Evolutionary conservation across 2,797 vertebrate species (phyloP), one percentile per base, ranked within the genome.

Genomic region (Coccyzus lansbergi): DNA sequence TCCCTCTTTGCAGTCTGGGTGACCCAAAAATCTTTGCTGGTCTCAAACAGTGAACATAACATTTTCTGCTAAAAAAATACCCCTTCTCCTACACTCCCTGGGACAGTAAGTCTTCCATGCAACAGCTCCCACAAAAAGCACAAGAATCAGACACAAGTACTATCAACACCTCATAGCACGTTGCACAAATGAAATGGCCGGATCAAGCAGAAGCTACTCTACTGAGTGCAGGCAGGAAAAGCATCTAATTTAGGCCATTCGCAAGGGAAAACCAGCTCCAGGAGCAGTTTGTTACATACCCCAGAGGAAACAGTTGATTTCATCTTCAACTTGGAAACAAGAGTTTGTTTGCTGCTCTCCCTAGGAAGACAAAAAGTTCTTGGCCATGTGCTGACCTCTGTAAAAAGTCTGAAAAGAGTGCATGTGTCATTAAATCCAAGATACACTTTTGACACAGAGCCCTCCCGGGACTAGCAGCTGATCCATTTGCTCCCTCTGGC

Each of bases 401-500:
- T 77, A 64, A 44, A 53, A 92, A 87, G 58, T 71, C 86, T 77
- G 83, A 62, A 33, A 68, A 92, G 68, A 85, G 64, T 77, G 84
- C 9, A 12, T 7, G 51, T 86, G 92, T 59, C 81, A 94, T 89
- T 94, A 94, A 94, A 94, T 60, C 40, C 83, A 83, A 92, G 90
- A 53, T 22, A 80, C 15, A 15, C 51, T 82, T 88, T 38, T 91
- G 90, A 91, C 59, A 76, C 4, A 2, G 58, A 96, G 28, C 52
- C 53, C 85, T 94, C 77, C 69, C 8, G 86, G 77, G 78, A 92
- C 64, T 44, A 33, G 33, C 7, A 53, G 75, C 65, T 55, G 88
- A 65, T 96, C 62, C 69, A 38, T 69, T 90, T 48, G 53, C 72
- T 94, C 85, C 92, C 88, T 87, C 77, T 34, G 84, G 96, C 88